These are phyloP conservation scores for Drosophila littoralis DNA, from an alignment of 1,140 invertebrate genomes.

Conservation along the genomic window DNA sequence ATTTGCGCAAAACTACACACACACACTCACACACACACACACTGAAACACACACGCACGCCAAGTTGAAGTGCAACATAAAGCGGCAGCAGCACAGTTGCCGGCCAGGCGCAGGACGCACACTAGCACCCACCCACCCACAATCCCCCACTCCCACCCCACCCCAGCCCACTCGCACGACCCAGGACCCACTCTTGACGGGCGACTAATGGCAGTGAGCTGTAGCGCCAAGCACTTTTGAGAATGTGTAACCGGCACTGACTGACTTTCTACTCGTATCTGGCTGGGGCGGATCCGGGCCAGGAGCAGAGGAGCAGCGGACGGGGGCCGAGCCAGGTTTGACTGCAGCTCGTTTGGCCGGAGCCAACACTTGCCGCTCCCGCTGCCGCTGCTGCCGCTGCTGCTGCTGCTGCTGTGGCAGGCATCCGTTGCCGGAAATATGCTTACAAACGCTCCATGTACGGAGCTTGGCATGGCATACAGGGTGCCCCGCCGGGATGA, in stretches of 20 bases:
- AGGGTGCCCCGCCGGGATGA: slow-evolving; percentile 25
- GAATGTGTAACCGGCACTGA: slow-evolving; percentile 81
- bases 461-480: slow-evolving; percentile 44
- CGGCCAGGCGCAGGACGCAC: slow-evolving; percentile 51
- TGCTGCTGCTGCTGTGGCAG: slow-evolving; percentile 47
- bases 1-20: slow-evolving; percentile 85
- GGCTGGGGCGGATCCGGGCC: slow-evolving; percentile 46
- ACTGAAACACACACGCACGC: slow-evolving; percentile 35
- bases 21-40: slow-evolving; percentile 45
- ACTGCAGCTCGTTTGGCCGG: slow-evolving; percentile 69
- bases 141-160: slow-evolving; percentile 2
- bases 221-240: slow-evolving; percentile 75
- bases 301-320: slow-evolving; percentile 7
- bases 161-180: not conserved
- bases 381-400: slow-evolving; percentile 43
- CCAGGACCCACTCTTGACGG: not conserved
- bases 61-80: slow-evolving; percentile 73
- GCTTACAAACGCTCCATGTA: slow-evolving; percentile 70
- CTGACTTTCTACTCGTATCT: slow-evolving; percentile 69
- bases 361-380: slow-evolving; percentile 67
- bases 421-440: slow-evolving; percentile 79
- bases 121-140: not conserved
- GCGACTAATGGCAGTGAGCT: slow-evolving; percentile 67
- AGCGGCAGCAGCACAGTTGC: slow-evolving; percentile 31
- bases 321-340: slow-evolving; percentile 1